Evolutionary conservation across 2,113 vertebrate species (phyloP), one percentile per base, ranked within the genome.

Genomic region (Tautogolabrus adspersus): DNA sequence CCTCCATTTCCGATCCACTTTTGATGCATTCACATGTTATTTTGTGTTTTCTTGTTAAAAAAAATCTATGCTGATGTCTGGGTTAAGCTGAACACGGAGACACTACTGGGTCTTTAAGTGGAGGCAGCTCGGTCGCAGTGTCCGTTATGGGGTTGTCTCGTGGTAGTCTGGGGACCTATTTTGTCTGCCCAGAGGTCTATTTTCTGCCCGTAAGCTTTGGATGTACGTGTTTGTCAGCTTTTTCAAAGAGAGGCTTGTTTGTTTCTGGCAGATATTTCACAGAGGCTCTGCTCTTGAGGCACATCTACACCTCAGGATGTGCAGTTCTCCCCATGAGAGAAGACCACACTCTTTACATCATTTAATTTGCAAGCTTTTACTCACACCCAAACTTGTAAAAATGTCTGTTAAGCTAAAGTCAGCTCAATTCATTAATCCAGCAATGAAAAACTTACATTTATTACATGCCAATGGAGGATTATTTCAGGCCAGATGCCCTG

Each of bases 111-210:
- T 67, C 59, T 85, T 72, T 58, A 72, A 64, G 77, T 30, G 66
- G 37, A 72, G 44, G 72, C 76, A 62, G 83, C 61, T 82, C 66
- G 72, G 19, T 56, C 66, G 51, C 60, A 5, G 58, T 34, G 79
- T 87, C 73, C 34, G 3, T 77, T 71, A 34, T 60, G 78, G 82
- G 81, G 38, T 86, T 81, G 88, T 90, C 86, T 89, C 19, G 82
- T 82, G 89, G 89, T 88, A 13, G 84, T 58, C 79, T 0, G 11
- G 40, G 84, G 87, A 81, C 81, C 69, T 70, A 49, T 52, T 84
- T 86, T 87, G 88, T 88, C 84, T 86, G 62, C 75, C 11, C 11
- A 42, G 10, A 52, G 40, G 8, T 89, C 72, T 92, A 92, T 91
- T 92, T 92, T 19, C 68, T 76, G 83, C 79, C 86, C 26, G 49